A percentile compares a stretch with the other conserved stretches of the same genome.
Conservation (phyloP, 2,113 vertebrate species). For the Madoqua kirkii region DNA sequence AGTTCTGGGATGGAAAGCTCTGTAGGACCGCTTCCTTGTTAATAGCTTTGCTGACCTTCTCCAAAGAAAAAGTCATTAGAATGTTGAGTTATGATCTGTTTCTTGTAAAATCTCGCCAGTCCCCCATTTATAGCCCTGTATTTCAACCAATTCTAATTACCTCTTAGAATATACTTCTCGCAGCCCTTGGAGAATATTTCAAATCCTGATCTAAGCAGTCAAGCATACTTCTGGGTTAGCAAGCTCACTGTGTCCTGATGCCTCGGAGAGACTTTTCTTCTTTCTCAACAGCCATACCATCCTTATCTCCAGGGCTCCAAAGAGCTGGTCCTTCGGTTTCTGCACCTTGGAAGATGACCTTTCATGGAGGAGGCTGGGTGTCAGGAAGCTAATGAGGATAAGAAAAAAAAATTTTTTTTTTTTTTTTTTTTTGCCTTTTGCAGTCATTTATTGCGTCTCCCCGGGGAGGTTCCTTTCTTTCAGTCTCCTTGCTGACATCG, state of each 20-base stretch:
- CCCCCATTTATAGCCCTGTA: conserved; percentile 71
- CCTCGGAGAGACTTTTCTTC: conserved; percentile 1
- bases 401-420: neutral
- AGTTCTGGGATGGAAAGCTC: conserved; percentile 52
- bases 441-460: neutral
- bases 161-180: conserved; percentile 63
- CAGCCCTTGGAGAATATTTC: conserved; percentile 68
- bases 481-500: neutral
- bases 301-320: conserved; percentile 21
- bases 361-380: neutral
- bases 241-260: conserved; percentile 37
- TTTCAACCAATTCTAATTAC: conserved; percentile 70
- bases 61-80: conserved; percentile 71
- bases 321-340: conserved; percentile 37
- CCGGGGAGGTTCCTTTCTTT: neutral
- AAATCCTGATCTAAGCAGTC: conserved; percentile 60
- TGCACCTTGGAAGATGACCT: conserved; percentile 57
- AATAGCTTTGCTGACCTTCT: conserved; percentile 75
- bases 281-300: conserved; percentile 22
- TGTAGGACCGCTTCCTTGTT: conserved; percentile 58
- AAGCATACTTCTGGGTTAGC: conserved; percentile 50
- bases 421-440: neutral
- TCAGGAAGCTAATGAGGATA: neutral
- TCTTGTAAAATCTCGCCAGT: conserved; percentile 62
- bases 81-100: conserved; percentile 74